Percentiles rank a stretch among this genome's conserved stretches.
phyloP scores from a whole-genome alignment of 2,113 vertebrate genomes.

The Pterocles orientalis region DNA sequence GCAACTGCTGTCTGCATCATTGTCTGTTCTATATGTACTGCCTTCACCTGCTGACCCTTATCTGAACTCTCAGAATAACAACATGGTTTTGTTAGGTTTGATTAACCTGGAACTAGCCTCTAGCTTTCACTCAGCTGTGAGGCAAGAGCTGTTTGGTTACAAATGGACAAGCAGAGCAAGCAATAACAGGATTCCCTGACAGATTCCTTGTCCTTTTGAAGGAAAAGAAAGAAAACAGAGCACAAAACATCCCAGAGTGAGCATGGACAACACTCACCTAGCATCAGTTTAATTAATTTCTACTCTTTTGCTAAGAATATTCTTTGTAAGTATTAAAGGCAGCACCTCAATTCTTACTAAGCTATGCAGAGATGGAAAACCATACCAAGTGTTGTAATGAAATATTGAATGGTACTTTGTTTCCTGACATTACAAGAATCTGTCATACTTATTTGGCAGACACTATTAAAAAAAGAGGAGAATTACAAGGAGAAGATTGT shows the following conservation, averaged over 20 bases:
- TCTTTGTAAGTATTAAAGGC: neutral
- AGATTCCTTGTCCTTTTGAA: neutral
- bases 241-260: neutral
- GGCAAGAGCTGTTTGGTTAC: neutral
- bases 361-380: neutral
- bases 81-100: neutral
- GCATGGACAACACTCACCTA: neutral
- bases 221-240: neutral
- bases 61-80: neutral
- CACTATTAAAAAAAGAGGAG: neutral
- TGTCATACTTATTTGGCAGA: neutral
- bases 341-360: neutral
- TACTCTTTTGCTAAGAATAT: neutral
- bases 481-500: slow-evolving; percentile 7
- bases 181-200: neutral
- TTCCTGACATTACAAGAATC: neutral
- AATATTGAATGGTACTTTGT: neutral
- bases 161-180: neutral
- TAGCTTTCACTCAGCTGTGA: neutral
- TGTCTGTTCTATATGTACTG: neutral
- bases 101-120: neutral
- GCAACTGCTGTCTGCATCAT: neutral
- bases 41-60: neutral
- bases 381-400: neutral
- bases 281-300: neutral